Conservation (phyloP, 2,888 invertebrate species). For the Nephrotoma guestfalica region DNA sequence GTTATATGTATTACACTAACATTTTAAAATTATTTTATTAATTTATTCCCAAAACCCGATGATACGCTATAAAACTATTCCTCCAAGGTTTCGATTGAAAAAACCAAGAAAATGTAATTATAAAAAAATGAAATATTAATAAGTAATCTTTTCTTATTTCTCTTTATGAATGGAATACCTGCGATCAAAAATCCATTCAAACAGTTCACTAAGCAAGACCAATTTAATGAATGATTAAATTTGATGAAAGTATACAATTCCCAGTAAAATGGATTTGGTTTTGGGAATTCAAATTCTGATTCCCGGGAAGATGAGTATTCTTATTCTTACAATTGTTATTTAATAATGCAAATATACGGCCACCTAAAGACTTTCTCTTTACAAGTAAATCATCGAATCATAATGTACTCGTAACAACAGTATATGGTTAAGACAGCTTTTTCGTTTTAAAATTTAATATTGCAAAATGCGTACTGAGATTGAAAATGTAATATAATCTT, state of each 20-base stretch:
- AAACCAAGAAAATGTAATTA: not conserved
- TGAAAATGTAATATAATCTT: not conserved
- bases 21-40: not conserved
- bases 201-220: not conserved
- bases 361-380: not conserved
- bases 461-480: not conserved
- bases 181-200: not conserved
- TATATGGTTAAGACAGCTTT: not conserved
- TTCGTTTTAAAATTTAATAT: not conserved
- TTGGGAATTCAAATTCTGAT: not conserved
- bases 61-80: not conserved
- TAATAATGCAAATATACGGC: not conserved
- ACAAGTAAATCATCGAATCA: not conserved
- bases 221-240: not conserved
- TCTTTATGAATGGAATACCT: not conserved
- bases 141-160: not conserved
- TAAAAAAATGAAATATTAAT: not conserved
- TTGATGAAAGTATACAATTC: not conserved
- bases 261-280: not conserved
- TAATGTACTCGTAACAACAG: not conserved
- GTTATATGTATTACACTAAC: not conserved
- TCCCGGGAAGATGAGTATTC: not conserved
- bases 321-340: not conserved
- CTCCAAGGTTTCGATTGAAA: not conserved
- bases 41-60: not conserved